phyloP scores from a whole-genome alignment of 2,888 invertebrate genomes.

The Calliphora vomitoria region DNA sequence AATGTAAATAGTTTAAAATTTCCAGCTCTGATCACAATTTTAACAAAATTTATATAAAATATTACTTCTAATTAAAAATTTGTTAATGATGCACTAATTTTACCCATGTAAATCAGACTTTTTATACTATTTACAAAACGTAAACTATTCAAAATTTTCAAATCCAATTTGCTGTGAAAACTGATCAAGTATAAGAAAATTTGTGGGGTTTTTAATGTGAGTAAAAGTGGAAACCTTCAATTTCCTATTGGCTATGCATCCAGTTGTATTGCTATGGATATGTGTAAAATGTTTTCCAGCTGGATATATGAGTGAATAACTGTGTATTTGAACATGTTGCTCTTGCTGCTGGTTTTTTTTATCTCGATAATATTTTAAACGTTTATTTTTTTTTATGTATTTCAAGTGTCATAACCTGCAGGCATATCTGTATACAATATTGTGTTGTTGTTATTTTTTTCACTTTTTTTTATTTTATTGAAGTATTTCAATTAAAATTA shows the following conservation, averaged over 20 bases:
- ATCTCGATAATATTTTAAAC: slow-evolving; percentile 8
- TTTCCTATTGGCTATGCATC: background rate
- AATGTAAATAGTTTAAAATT: no score
- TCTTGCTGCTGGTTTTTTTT: background rate
- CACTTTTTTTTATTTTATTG: slow-evolving; percentile 39
- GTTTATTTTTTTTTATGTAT: slow-evolving; percentile 22
- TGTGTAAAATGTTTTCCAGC: background rate
- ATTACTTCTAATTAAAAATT: no score
- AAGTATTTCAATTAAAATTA: slow-evolving; percentile 66
- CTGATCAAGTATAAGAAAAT: no score
- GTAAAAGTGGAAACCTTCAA: no score
- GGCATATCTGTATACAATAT: slow-evolving; percentile 21
- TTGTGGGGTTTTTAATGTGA: no score
- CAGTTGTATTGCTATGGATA: background rate
- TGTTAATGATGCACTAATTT: no score
- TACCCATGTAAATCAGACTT: no score
- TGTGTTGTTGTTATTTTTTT: slow-evolving; percentile 20
- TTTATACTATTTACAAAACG: no score
- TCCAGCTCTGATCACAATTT: no score
- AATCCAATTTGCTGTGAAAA: no score
- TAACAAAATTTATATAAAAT: no score
- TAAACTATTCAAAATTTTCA: no score
- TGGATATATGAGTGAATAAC: slow-evolving; percentile 12
- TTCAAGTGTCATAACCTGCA: slow-evolving; percentile 60
- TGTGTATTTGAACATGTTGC: background rate